These are phyloP conservation scores for Antechinus flavipes DNA, from an alignment of 2,113 vertebrate genomes.

Conservation along the genomic window DNA sequence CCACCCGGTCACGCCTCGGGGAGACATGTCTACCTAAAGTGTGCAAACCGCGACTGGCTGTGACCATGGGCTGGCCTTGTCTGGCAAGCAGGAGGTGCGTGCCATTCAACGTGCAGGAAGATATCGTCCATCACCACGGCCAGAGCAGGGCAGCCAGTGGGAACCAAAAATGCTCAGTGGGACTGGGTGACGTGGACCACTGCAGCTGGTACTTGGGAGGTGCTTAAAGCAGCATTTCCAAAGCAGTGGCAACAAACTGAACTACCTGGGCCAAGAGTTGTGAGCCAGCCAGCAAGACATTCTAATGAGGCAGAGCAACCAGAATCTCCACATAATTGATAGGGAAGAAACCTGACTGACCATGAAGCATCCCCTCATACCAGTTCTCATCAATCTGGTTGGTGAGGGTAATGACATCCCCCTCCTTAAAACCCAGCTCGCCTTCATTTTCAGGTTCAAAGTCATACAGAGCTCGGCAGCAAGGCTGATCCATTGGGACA, in stretches of 20 bases:
- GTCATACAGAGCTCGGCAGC: conserved; percentile 96
- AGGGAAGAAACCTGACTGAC: conserved; percentile 99
- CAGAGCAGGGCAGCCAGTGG: conserved; percentile 70
- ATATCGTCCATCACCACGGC: conserved; percentile 82
- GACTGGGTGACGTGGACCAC: conserved; percentile 83
- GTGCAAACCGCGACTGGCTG: conserved; percentile 67
- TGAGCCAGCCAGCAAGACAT: conserved; percentile 81
- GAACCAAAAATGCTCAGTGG: conserved; percentile 81
- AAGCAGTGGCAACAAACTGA: conserved; percentile 87
- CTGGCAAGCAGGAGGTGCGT: conserved; percentile 70
- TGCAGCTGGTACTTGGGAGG: conserved; percentile 83
- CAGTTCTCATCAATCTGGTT: conserved; percentile 99
- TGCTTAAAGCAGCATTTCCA: conserved; percentile 87
- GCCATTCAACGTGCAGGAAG: conserved; percentile 77
- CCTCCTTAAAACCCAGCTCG: conserved; percentile 98
- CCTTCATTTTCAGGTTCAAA: conserved; percentile 99
- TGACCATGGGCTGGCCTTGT: conserved; percentile 60
- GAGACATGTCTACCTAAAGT: conserved; percentile 71
- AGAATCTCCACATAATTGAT: conserved; percentile 99
- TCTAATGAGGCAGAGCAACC: conserved; percentile 95
- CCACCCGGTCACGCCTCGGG: conserved; percentile 51
- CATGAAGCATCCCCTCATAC: conserved; percentile 98
- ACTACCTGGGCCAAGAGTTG: conserved; percentile 78
- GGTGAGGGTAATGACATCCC: conserved; percentile 97
- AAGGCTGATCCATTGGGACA: conserved; percentile 96